These are phyloP conservation scores for Neomorphus geoffroyi DNA, from an alignment of 2,797 vertebrate genomes.

Conservation along the genomic window DNA sequence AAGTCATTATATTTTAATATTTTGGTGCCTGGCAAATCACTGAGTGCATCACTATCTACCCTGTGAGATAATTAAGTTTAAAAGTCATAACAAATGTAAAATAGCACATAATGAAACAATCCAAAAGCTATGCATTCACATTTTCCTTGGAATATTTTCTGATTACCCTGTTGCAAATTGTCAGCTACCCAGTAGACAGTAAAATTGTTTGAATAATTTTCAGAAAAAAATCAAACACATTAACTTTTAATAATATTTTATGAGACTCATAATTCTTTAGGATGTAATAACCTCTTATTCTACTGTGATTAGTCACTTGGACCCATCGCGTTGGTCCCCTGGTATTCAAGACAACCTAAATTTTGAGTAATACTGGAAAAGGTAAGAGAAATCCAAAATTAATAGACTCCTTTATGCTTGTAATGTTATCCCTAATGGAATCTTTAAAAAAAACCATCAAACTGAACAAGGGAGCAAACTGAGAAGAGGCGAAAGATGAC, in stretches of 20 bases:
- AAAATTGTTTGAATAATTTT: constrained; percentile 65
- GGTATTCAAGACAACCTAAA: constrained; percentile 53
- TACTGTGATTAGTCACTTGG: constrained; percentile 57
- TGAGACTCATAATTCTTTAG: constrained; percentile 58
- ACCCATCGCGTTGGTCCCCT: constrained; percentile 51
- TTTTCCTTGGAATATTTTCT: constrained; percentile 55
- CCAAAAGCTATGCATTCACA: not conserved
- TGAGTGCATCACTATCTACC: constrained; percentile 6
- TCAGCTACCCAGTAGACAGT: constrained; percentile 34
- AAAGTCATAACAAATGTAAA: constrained; percentile 61
- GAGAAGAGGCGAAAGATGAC: constrained; percentile 15
- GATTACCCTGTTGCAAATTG: constrained; percentile 25
- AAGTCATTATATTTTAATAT: constrained; percentile 56
- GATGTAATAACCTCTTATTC: constrained; percentile 55
- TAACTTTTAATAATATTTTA: constrained; percentile 71
- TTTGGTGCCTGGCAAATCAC: not conserved
- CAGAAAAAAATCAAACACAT: constrained; percentile 62
- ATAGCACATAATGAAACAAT: constrained; percentile 44
- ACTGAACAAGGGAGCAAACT: not conserved
- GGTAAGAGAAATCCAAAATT: constrained; percentile 50
- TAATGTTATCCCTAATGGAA: constrained; percentile 4
- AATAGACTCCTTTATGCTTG: constrained; percentile 7
- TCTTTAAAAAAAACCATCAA: not conserved
- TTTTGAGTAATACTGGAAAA: constrained; percentile 64
- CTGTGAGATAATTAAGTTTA: constrained; percentile 57